These are phyloP conservation scores for Rhynchotus rufescens DNA, from an alignment of 2,797 vertebrate genomes.

Conservation along the genomic window DNA sequence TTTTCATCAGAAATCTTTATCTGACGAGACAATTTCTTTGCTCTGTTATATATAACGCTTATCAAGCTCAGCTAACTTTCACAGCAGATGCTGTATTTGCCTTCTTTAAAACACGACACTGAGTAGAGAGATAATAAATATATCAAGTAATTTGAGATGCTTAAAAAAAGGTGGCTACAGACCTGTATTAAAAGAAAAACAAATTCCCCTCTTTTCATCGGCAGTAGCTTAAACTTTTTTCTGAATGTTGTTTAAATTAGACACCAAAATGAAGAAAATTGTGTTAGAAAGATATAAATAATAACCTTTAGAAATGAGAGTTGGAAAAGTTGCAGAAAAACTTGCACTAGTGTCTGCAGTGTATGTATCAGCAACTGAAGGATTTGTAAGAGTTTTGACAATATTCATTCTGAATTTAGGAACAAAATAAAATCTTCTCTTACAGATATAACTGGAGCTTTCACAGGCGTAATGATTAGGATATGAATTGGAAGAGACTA, in stretches of 20 bases:
- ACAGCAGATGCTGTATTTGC: not conserved
- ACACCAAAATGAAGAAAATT: not conserved
- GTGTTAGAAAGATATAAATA: too few relatives aligned
- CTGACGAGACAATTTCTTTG: not conserved
- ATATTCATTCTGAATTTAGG: not conserved
- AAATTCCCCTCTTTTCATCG: not conserved
- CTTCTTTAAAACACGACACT: not conserved
- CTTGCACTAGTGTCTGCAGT: not conserved
- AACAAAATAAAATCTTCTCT: not conserved
- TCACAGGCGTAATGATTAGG: not conserved
- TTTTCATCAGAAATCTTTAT: not conserved
- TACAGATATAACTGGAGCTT: not conserved
- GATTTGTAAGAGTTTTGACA: not conserved
- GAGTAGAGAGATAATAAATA: not conserved
- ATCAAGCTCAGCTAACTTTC: not conserved
- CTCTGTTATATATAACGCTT: not conserved
- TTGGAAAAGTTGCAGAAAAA: not conserved
- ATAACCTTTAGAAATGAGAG: too few relatives aligned
- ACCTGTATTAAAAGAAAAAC: not conserved
- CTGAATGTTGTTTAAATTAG: not conserved
- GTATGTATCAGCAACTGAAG: not conserved
- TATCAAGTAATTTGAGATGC: not conserved
- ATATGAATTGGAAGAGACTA: not conserved
- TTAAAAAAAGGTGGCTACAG: not conserved
- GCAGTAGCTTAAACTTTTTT: not conserved